Base-by-base conservation (phyloP, 1,140 invertebrate genomes). In the Drosophila novamexicana region DNA sequence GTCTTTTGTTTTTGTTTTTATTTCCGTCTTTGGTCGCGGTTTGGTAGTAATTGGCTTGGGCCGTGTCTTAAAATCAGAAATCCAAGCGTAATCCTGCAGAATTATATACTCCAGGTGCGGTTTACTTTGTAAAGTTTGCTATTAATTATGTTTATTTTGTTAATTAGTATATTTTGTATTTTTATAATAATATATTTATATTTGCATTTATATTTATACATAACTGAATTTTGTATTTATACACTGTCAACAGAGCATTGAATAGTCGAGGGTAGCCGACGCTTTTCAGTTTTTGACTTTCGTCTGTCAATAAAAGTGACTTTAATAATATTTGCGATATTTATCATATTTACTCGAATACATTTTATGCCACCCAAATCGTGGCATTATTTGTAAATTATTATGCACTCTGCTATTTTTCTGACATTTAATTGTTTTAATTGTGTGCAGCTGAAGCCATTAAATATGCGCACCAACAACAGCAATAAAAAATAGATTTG, bases 361-460 rank as follows among this genome's bases (percentile, higher is more conserved):
- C 61, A 40, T 18, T 50, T 49, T 63, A 53, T n/a, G 32, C 10
- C 10, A n/a, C 52, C 75, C 63, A 86, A 85, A 88, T 72, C 62
- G 53, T 61, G 73, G n/a, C 67, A 77, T 86, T 83, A 88, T 82
- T 88, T 70, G 88, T 86, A 67, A 61, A 64, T 63, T 52, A 67
- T 54, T 50, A 62, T 57, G 56, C 42, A 57, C 61, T 68, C 77
- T 59, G 82, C 66, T 53, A 65, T 75, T 84, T 85, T 78, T 68
- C 58, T 82, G 79, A 73, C 65, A 73, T 86, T 88, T 88, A 88
- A 86, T 86, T 88, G 82, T 79, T 86, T 85, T 88, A 88, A 85
- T 84, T 83, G 74, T 64, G 45, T 62, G 73, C 67, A 74, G 77
- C 68, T 65, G 77, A 65, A 62, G 61, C 72, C 83, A 85, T 85